phyloP scores from a whole-genome alignment of 2,113 vertebrate species.

The Indicator maculatus region DNA sequence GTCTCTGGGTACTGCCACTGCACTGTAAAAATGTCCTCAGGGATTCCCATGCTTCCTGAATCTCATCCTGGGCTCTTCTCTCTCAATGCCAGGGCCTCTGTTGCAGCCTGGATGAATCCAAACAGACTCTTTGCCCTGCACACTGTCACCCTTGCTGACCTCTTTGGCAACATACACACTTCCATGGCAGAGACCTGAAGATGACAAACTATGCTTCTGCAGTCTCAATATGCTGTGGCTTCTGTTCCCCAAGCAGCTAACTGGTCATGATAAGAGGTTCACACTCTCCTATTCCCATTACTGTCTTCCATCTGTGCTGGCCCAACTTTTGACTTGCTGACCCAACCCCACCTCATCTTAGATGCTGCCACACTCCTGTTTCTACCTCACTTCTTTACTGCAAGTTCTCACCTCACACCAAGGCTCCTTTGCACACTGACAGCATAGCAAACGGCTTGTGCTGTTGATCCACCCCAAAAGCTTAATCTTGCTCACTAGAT shows the following conservation, averaged over 20 bases:
- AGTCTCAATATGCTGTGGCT: rapidly evolving
- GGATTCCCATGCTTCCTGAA: rapidly evolving
- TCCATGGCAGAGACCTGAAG: rapidly evolving
- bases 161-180: not conserved
- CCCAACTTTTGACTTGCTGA: rapidly evolving
- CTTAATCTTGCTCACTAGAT: rapidly evolving
- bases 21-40: rapidly evolving
- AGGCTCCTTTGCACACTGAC: not conserved
- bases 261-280: not conserved
- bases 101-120: not conserved
- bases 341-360: not conserved
- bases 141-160: not conserved
- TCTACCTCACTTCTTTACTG: not conserved
- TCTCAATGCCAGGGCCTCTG: not conserved
- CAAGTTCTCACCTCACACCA: not conserved
- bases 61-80: not conserved
- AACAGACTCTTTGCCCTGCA: rapidly evolving
- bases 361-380: rapidly evolving
- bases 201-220: not conserved
- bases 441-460: rapidly evolving
- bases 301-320: not conserved
- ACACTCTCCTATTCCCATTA: not conserved
- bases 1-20: not conserved
- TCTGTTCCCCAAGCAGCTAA: not conserved
- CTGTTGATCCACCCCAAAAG: not conserved